Evolutionary conservation across 2,797 vertebrate genomes (phyloP), one percentile per base, ranked within the genome.

Genomic region (Sebastes wilsoni): DNA sequence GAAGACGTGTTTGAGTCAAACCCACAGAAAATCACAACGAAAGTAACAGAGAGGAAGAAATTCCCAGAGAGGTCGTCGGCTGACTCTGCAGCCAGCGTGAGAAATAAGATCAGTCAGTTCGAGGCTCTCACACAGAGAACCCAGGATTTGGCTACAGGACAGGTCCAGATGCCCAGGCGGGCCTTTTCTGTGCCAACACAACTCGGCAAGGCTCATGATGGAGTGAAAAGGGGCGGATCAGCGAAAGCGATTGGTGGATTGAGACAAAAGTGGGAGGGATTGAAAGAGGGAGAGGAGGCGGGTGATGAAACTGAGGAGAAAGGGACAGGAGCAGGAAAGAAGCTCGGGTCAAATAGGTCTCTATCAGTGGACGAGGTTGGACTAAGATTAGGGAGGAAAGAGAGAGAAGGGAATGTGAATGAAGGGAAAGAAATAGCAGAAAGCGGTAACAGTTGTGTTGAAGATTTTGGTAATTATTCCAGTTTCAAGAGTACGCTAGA

Each of bases 101-200:
- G 92, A 73, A 97, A 93, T 66, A 96, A 94, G 83, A 97, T 97
- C 71, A 92, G 82, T 80, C 95, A 95, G 88, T 97, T 95, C 74
- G 96, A 97, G 82, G 92, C 94, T 52, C 85, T 96, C 80, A 88
- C 93, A 30, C 94, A 93, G 80, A 90, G 72, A 87, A 72, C 66
- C 66, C 89, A 93, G 75, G 59, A 58, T 66, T 46, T 77, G 16
- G 42, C 59, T 27, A 27, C 72, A 10, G 73, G 65, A 27, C 73
- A 88, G 38, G 7, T 28, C 36, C 72, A 72, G 52, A 54, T 69
- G 64, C 78, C 86, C 22, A 92, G 85, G 65, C 89, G 96, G 23
- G 70, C 94, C 12, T 88, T 93, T 38, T 95, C 95, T 34, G 89
- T 92, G 25, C 92, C 93, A 38, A 81, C 90, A 10, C 83, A 82